Base-by-base conservation (phyloP, 2,888 invertebrate species). In the Heliconius ethilla region DNA sequence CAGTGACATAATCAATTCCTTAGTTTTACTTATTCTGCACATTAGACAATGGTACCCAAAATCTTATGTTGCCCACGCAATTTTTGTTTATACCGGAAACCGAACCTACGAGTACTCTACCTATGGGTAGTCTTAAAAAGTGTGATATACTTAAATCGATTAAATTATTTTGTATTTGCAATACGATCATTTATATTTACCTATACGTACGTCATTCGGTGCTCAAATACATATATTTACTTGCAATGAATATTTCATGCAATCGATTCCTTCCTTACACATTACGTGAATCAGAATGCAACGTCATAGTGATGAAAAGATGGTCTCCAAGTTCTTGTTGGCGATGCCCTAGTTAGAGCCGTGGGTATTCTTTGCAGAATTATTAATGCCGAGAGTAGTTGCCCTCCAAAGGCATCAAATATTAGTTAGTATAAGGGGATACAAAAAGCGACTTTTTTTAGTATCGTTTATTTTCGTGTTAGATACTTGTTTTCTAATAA, bases 261-360 rank as follows among this genome's bases (percentile, higher is more conserved):
- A 72, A 33, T n/a, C 15, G n/a, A 13, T 72, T 33, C n/a, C 29
- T 72, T 72, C 33, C 51, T 29, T 29, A 18, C 29, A 33, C 55
- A 55, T 72, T 55, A 15, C n/a, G 55, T 55, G 51, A 27, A 72
- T 72, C 51, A 59, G 33, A 72, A 75, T 80, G 81, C 79, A 82
- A 82, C 82, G 80, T 73, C 77, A 78, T 81, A 79, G 83, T 83
- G 83, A 82, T 78, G 84, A 85, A 83, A 84, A 83, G 84, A 82
- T 84, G 80, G 83, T 83, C 78, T 81, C 79, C 79, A 81, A 81
- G 79, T 82, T 80, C 82, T 80, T 76, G 76, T 82, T 84, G 85
- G 85, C 84, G 79, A 55, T 37, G 77, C 65, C 74, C 83, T 85
- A 86, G 82, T 82, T 78, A 82, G 76, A 79, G 77, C 78, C 79